These are phyloP conservation scores for Ataeniobius toweri DNA, from an alignment of 2,797 vertebrate genomes.

Conservation along the genomic window DNA sequence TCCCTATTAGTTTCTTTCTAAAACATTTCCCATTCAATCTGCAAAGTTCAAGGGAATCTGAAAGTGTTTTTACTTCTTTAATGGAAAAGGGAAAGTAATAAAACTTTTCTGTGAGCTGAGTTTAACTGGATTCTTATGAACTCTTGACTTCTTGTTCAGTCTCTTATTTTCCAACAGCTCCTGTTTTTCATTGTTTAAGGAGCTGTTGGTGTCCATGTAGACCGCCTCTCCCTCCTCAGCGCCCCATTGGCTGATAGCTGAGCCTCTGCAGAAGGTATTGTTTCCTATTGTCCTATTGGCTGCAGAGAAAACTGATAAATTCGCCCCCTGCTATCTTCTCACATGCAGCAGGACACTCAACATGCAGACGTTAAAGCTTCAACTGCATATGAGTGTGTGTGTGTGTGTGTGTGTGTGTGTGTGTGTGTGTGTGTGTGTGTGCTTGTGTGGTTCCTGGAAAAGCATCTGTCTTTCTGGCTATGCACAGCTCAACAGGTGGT, in stretches of 20 bases:
- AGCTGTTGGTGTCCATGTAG: slow-evolving; percentile 28
- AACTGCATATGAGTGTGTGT: slow-evolving; percentile 11
- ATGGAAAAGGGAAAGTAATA: too few species aligned
- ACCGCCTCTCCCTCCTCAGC: slow-evolving; percentile 20
- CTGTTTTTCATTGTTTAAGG: slow-evolving; percentile 42
- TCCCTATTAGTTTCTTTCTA: neutral
- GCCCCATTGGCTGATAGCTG: slow-evolving; percentile 32
- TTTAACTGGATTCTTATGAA: neutral
- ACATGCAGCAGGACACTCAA: slow-evolving; percentile 37
- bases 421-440: slow-evolving; percentile 11
- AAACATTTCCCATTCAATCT: neutral
- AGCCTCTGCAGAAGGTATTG: slow-evolving; percentile 20
- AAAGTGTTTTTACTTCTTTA: neutral
- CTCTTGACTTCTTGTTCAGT: neutral
- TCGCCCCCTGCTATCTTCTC: slow-evolving; percentile 24
- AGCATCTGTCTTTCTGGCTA: slow-evolving; percentile 29
- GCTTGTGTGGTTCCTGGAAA: slow-evolving; percentile 47
- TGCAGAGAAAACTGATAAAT: neutral
- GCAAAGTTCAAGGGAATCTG: neutral
- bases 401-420: slow-evolving; percentile 18
- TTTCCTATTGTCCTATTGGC: slow-evolving; percentile 35
- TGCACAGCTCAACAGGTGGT: slow-evolving; percentile 60
- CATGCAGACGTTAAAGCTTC: slow-evolving; percentile 28
- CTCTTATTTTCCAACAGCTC: slow-evolving; percentile 4
- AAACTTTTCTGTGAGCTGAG: neutral